Evolutionary conservation across 1,140 invertebrate species (phyloP).

Genomic region (Rhynchophorus ferrugineus): DNA sequence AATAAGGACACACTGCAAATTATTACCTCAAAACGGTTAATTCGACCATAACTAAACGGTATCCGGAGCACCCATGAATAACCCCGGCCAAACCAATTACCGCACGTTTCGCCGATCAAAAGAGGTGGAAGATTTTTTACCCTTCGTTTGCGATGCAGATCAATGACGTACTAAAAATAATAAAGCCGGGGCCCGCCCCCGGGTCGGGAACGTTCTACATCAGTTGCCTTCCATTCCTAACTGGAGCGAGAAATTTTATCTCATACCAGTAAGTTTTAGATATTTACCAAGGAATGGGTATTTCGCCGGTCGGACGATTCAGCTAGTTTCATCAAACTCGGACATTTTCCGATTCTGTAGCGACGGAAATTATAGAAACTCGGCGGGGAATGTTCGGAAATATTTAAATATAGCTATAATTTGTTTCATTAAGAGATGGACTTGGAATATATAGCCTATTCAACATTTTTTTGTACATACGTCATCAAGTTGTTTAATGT

Average conservation of each 20-base stretch:
- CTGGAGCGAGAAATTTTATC: neutral
- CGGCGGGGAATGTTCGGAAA: too few relatives aligned
- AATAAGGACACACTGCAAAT: too few relatives aligned
- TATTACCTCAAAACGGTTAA: slow-evolving; percentile 18
- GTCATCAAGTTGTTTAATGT: too few relatives aligned
- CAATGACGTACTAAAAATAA: slow-evolving; percentile 4
- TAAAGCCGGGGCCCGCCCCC: neutral
- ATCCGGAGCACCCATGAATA: slow-evolving; percentile 6
- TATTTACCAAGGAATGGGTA: too few relatives aligned
- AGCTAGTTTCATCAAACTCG: too few relatives aligned
- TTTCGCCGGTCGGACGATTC: too few relatives aligned
- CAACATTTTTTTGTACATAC: too few relatives aligned
- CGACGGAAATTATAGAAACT: too few relatives aligned
- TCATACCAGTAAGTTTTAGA: neutral
- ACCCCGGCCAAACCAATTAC: slow-evolving; percentile 6
- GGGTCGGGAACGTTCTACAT: neutral
- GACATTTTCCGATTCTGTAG: too few relatives aligned
- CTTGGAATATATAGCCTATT: too few relatives aligned
- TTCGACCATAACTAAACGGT: slow-evolving; percentile 11
- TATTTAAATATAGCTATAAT: too few relatives aligned
- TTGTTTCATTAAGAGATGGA: too few relatives aligned
- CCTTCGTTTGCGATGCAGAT: neutral
- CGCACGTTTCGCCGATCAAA: slow-evolving; percentile 8
- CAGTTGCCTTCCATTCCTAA: neutral
- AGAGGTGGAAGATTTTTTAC: slow-evolving; percentile 11